Conservation (phyloP, 1,140 invertebrate species). For the Drosophila takahashii region DNA sequence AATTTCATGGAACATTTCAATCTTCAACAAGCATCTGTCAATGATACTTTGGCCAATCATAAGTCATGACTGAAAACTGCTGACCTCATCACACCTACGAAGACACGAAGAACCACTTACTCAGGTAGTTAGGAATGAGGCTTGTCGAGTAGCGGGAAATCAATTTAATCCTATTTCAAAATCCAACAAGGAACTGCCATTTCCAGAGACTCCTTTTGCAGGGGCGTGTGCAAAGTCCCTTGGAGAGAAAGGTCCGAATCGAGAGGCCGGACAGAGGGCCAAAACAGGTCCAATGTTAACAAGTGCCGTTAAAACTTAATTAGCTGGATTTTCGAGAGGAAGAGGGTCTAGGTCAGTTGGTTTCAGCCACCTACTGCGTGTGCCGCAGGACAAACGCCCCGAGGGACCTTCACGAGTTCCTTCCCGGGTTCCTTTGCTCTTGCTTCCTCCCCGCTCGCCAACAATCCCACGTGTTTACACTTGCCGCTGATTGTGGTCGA, state of each 20-base stretch:
- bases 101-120: not conserved
- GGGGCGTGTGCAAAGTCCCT: slow-evolving; percentile 52
- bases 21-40: slow-evolving; percentile 27
- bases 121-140: slow-evolving; percentile 35
- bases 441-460: slow-evolving; percentile 23
- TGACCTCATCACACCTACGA: slow-evolving; percentile 62
- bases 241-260: slow-evolving; percentile 14
- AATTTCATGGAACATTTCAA: slow-evolving; percentile 68
- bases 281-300: slow-evolving; percentile 53
- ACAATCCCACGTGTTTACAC: slow-evolving; percentile 74
- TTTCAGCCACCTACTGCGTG: slow-evolving; percentile 63
- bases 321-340: slow-evolving; percentile 66
- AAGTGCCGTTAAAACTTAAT: slow-evolving; percentile 82
- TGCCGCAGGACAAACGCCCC: slow-evolving; percentile 71
- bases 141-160: slow-evolving; percentile 71
- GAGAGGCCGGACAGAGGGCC: slow-evolving; percentile 1
- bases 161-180: slow-evolving; percentile 81
- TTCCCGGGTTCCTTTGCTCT: slow-evolving; percentile 21
- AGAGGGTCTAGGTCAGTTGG: slow-evolving; percentile 26
- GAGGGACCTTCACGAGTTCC: slow-evolving; percentile 48
- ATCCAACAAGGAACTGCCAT: slow-evolving; percentile 57
- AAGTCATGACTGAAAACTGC: slow-evolving; percentile 54
- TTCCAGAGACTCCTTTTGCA: slow-evolving; percentile 47
- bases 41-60: slow-evolving; percentile 35
- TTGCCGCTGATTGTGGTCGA: slow-evolving; percentile 74